Conservation (phyloP, 2,797 vertebrate genomes). For the Todus mexicanus region DNA sequence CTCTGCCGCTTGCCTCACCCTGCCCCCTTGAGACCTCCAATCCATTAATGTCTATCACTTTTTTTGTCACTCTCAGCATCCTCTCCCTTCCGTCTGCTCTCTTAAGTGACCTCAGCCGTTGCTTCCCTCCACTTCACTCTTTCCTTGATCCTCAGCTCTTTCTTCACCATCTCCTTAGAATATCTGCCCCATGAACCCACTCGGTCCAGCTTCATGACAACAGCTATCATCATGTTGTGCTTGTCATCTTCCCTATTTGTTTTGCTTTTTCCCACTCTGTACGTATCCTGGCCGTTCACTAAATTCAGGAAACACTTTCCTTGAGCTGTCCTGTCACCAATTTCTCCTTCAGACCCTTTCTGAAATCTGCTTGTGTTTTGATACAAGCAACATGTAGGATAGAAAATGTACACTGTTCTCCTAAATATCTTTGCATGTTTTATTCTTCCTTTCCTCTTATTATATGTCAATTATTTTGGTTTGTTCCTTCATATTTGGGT, state of each 20-base stretch:
- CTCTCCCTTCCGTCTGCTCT: slow-evolving; percentile 22
- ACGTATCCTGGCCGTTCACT: not conserved
- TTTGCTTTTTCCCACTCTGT: not conserved
- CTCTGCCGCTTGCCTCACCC: slow-evolving; percentile 53
- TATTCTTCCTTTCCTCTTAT: not conserved
- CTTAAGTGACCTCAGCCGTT: slow-evolving; percentile 26
- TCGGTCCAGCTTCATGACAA: not conserved
- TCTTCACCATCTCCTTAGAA: not conserved
- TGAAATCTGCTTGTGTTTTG: not conserved
- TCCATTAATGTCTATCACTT: slow-evolving; percentile 50
- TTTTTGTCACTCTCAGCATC: slow-evolving; percentile 43
- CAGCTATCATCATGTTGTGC: not conserved
- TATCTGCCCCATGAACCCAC: not conserved
- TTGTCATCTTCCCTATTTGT: not conserved
- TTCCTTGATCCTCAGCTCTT: slow-evolving; percentile 32
- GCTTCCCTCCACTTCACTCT: slow-evolving; percentile 14
- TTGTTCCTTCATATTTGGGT: not conserved
- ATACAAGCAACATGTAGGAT: not conserved
- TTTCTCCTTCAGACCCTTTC: not conserved
- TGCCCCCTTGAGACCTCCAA: slow-evolving; percentile 47
- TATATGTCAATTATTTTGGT: not conserved
- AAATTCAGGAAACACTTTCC: not conserved
- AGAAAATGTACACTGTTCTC: accelerated
- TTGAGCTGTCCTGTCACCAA: not conserved
- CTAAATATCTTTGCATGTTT: not conserved